Conservation (phyloP, 53 echinoderm and acorn worm genomes). For the Actinopyga echinites region DNA sequence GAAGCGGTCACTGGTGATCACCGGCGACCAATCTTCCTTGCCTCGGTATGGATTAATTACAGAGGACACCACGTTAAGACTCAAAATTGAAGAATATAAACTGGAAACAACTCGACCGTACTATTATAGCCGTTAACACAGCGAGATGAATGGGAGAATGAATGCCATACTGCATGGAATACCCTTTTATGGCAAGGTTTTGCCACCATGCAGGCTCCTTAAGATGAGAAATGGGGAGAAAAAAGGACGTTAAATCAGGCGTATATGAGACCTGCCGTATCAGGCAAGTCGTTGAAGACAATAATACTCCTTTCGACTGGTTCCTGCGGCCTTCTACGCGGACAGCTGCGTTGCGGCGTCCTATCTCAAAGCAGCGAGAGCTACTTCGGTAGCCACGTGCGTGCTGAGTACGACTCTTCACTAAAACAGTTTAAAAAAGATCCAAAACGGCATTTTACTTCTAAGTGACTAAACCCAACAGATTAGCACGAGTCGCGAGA, state of each 20-base stretch:
- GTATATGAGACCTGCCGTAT: slow-evolving; percentile 25
- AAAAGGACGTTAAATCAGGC: slow-evolving; percentile 26
- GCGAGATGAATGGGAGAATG: background rate
- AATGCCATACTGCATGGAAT: background rate
- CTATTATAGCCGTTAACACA: slow-evolving; percentile 29
- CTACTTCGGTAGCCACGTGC: slow-evolving; percentile 16
- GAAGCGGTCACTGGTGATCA: too few species aligned
- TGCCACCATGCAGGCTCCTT: background rate
- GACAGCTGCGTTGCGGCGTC: slow-evolving; percentile 26
- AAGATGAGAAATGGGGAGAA: background rate
- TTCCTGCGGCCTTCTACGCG: slow-evolving; percentile 26
- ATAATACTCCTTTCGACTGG: slow-evolving; percentile 1
- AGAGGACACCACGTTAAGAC: background rate
- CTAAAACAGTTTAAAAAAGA: background rate
- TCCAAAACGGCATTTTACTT: slow-evolving; percentile 39
- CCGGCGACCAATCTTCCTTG: too few species aligned
- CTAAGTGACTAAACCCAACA: slow-evolving; percentile 28
- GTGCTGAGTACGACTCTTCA: too few species aligned
- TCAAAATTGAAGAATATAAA: background rate
- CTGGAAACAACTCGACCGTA: slow-evolving; percentile 24
- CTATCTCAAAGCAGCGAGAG: slow-evolving; percentile 3
- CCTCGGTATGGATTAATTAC: too few species aligned
- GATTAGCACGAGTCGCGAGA: slow-evolving; percentile 24
- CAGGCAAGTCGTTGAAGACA: background rate
- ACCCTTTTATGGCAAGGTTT: slow-evolving; percentile 17